phyloP scores from a whole-genome alignment of 2,797 vertebrate genomes.

The Urocyon cinereoargenteus region DNA sequence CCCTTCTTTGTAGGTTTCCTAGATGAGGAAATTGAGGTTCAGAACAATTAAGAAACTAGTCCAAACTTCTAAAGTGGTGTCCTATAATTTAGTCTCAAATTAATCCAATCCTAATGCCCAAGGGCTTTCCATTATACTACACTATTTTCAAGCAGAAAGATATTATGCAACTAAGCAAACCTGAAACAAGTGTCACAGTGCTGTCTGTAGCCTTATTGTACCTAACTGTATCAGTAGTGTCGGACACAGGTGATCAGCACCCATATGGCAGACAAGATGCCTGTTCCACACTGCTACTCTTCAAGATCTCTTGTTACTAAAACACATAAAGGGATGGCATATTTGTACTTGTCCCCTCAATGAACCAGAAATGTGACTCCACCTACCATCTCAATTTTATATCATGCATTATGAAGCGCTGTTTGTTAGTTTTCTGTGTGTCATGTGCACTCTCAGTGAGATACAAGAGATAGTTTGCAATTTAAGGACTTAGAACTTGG shows the following conservation, averaged over 20 bases:
- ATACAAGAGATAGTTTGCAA: not conserved
- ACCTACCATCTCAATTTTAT: not conserved
- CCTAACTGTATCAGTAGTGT: fast-evolving
- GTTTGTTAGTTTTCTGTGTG: not conserved
- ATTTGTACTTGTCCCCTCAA: not conserved
- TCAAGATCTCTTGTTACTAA: not conserved
- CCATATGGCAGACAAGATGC: not conserved
- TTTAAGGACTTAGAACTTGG: not conserved
- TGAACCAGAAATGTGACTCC: not conserved
- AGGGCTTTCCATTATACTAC: not conserved
- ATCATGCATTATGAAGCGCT: not conserved
- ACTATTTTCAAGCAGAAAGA: not conserved
- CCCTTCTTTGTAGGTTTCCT: not conserved
- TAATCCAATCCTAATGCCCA: not conserved
- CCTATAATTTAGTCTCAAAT: not conserved
- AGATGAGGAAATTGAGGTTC: not conserved
- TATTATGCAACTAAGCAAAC: not conserved
- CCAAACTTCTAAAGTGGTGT: not conserved
- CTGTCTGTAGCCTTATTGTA: not conserved
- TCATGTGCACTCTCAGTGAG: not conserved
- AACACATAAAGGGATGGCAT: not conserved
- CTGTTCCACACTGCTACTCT: not conserved
- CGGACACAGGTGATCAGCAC: not conserved
- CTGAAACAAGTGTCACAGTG: not conserved
- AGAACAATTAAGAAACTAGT: not conserved